Evolutionary conservation across 2,888 invertebrate genomes (phyloP).

Genomic region (Merodon equestris): DNA sequence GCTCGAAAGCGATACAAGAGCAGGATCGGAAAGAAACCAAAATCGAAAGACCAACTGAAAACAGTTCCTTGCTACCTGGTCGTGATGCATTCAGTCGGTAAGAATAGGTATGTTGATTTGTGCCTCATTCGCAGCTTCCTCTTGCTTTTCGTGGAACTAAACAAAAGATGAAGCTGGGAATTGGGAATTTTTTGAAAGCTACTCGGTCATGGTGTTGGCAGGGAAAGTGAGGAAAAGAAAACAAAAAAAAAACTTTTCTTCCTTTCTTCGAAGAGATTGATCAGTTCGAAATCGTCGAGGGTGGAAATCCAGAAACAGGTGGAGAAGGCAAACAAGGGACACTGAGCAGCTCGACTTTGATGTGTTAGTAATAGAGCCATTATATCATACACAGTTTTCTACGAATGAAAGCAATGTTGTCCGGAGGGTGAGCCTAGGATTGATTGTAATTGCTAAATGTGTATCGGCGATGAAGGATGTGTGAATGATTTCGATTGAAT

Average conservation of each 20-base stretch:
- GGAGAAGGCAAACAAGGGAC: not conserved
- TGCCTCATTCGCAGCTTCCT: not conserved
- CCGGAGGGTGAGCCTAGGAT: constrained; percentile 28
- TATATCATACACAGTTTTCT: constrained; percentile 2
- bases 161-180: constrained; percentile 60
- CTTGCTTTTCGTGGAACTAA: not conserved
- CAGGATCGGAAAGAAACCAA: constrained; percentile 1
- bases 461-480: constrained; percentile 26
- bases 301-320: constrained; percentile 18
- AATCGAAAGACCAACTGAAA: constrained; percentile 31
- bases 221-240: too few species aligned
- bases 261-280: constrained; percentile 53
- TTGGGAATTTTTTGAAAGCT: constrained; percentile 54
- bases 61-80: constrained; percentile 11
- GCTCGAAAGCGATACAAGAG: constrained; percentile 31
- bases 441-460: constrained; percentile 46
- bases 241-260: constrained; percentile 43
- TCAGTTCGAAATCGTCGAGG: constrained; percentile 27
- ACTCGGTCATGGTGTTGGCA: constrained; percentile 60
- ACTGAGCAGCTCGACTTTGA: too few species aligned
- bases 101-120: not conserved
- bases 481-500: constrained; percentile 14
- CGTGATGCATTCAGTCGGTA: constrained; percentile 20
- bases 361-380: too few species aligned
- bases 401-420: constrained; percentile 7